Evolutionary conservation across 1,140 invertebrate species (phyloP).

Genomic region (Aphelinus atriplicis): DNA sequence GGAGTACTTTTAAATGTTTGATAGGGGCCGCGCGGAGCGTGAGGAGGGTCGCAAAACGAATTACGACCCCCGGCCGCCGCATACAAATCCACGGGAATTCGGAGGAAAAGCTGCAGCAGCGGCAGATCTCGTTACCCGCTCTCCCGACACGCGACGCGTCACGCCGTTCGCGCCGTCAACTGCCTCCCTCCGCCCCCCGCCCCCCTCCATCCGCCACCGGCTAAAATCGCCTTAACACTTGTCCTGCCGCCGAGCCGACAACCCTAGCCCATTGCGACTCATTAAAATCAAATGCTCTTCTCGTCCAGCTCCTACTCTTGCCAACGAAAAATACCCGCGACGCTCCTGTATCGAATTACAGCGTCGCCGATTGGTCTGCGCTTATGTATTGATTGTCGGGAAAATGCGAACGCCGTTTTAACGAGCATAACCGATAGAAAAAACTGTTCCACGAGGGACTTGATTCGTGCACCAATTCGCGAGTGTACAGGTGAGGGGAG

Average conservation of each 20-base stretch:
- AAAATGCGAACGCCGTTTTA: slow-evolving; percentile 1
- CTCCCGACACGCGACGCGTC: not conserved
- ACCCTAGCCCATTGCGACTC: not conserved
- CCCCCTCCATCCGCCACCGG: not conserved
- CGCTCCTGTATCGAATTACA: too few species aligned
- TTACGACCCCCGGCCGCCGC: slow-evolving; percentile 50
- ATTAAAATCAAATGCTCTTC: slow-evolving; percentile 14
- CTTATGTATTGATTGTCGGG: not conserved
- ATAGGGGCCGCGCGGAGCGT: slow-evolving; percentile 7
- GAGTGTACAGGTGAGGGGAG: not conserved
- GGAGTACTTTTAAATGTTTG: slow-evolving; percentile 33
- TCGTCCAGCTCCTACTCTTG: not conserved
- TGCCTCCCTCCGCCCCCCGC: not conserved
- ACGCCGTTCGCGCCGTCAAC: not conserved
- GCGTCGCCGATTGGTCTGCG: too few species aligned
- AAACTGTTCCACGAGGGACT: not conserved
- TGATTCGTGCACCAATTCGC: not conserved
- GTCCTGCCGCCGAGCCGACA: not conserved
- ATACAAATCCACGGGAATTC: slow-evolving; percentile 51
- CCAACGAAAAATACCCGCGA: too few species aligned
- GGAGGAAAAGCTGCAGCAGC: slow-evolving; percentile 19
- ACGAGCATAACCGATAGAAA: not conserved
- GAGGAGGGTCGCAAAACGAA: slow-evolving; percentile 47
- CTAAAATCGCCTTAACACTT: slow-evolving; percentile 22
- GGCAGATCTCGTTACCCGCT: not conserved